Base-by-base conservation (phyloP, 2,888 invertebrate species). In the Troides helena region DNA sequence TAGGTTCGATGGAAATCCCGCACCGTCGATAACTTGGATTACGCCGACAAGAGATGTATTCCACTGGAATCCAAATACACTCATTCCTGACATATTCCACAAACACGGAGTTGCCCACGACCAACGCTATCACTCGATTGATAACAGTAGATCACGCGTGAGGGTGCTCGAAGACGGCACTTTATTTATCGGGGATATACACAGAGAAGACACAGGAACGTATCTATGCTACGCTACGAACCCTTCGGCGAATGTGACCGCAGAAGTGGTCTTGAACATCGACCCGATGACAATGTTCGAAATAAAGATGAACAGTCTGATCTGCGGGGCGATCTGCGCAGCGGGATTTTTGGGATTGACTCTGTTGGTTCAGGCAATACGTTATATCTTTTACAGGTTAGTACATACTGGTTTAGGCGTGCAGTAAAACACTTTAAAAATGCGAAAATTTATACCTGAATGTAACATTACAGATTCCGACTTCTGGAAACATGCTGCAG, bases 201-300 rank as follows among this genome's bases (percentile, higher is more conserved):
- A 95, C 58, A 94, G 96, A 75, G 95, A 95, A 81, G 98, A 98
- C 88, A 96, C 96, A 77, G 98, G 98, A 67, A 91, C 94, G 43
- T 99, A 98, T 90, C 94, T 95, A 72, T 99, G 98, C 84, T 95
- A 95, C 81, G 98, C 97, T 59, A 94, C 96, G 78, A 98, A 98
- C 90, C 95, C 97, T 21, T 93, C 96, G 74, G 96, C 96, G 67
- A 98, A 97, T 84, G 92, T 94, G 46, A 96, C 97, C 2, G 94
- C 95, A 62, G 95, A 95, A 78, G 95, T 98, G 53, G 82, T 95
- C 65, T 92, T 98, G 68, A 96, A 96, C 83, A 96, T 98, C 83
- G 97, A 98, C 87, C 98, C 98, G 23, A 94, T 96, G 80, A 95
- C 97, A 71, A 96, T 98, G 92, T 95, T 95, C 81, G 95, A 96